Evolutionary conservation across 2,797 vertebrate genomes (phyloP), one percentile per base, ranked within the genome.

Genomic region (Decapterus maruadsi): DNA sequence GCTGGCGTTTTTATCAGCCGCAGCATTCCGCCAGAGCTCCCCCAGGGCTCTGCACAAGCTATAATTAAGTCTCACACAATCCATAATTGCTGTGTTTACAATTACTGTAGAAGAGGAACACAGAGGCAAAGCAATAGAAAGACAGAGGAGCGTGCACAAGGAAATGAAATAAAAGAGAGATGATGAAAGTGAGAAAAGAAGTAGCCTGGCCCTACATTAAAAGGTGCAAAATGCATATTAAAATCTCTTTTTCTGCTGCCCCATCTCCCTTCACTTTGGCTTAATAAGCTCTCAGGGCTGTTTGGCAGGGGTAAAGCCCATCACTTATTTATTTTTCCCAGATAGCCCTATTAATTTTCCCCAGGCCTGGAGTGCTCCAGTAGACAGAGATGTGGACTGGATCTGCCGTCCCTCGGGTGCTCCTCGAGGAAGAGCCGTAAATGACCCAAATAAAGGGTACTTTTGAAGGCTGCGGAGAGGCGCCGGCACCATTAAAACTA

Each of bases 51-150:
- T 78, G 87, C 90, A 88, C 92, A 92, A 88, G 92, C 95, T 93
- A 93, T 96, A 96, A 96, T 96, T 96, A 96, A 95, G 94, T 95
- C 92, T 89, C 93, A 85, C 94, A 94, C 94, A 94, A 96, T 95
- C 95, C 95, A 93, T 96, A 96, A 96, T 95, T 95, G 94, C 94
- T 92, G 89, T 96, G 95, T 96, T 96, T 96, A 96, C 95, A 95
- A 94, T 94, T 92, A 92, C 90, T 88, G 89, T 79, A 87, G 83
- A 82, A 81, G 90, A 93, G 81, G 81, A 92, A 92, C 90, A 89
- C 87, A 83, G 87, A 87, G 90, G 82, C 87, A 88, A 78, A 91
- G 76, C 62, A 85, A 69, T 82, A 86, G 29, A 73, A 82, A 79
- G 84, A 83, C 77, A 81, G 76, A 48, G 63, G 82, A 87, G 84